These are phyloP conservation scores for Acanthococcus lagerstroemiae DNA, from an alignment of 2,888 invertebrate genomes.

Conservation along the genomic window DNA sequence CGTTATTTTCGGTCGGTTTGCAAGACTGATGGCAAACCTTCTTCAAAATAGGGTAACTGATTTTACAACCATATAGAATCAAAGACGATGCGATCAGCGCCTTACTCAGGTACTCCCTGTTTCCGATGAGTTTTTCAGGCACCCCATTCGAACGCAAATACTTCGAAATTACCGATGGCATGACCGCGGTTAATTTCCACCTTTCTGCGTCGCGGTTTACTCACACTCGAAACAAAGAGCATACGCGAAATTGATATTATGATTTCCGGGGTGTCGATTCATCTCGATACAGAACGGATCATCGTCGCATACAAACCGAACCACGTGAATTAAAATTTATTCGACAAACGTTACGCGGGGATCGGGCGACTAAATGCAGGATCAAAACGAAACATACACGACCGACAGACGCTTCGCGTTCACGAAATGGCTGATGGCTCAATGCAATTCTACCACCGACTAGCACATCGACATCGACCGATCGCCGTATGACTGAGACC, in stretches of 20 bases:
- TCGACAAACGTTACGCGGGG: no score
- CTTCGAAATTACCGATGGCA: conserved; percentile 57
- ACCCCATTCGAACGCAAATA: conserved; percentile 47
- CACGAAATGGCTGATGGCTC: no score
- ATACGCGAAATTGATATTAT: not conserved
- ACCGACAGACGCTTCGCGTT: no score
- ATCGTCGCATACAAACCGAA: no score
- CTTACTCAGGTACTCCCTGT: conserved; percentile 50
- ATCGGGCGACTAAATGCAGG: no score
- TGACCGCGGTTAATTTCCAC: conserved; percentile 40
- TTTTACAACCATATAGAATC: conserved; percentile 50
- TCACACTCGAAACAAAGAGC: not conserved
- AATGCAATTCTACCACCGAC: no score
- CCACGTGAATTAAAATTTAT: no score
- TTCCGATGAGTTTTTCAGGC: conserved; percentile 49
- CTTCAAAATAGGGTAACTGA: conserved; percentile 52
- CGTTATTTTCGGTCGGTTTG: conserved; percentile 30
- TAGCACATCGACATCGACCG: no score
- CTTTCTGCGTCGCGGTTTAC: not conserved
- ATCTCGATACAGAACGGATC: no score
- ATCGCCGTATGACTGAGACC: no score
- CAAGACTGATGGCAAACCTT: conserved; percentile 41
- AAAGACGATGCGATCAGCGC: conserved; percentile 51
- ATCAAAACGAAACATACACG: no score
- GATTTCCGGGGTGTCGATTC: not conserved